Evolutionary conservation across 2,888 invertebrate species (phyloP).

Genomic region (Criorhina ranunculi): DNA sequence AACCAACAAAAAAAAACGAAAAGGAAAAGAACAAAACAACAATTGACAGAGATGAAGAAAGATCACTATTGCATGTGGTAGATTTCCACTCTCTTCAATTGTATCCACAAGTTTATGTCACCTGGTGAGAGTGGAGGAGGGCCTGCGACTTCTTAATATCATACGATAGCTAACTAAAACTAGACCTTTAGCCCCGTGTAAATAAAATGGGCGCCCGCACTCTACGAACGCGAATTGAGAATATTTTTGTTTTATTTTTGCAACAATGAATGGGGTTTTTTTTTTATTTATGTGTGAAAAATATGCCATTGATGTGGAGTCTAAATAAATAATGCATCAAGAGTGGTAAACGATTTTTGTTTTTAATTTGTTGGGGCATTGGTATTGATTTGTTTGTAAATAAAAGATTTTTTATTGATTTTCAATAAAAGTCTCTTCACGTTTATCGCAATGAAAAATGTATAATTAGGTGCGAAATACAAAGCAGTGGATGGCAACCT

Average conservation of each 20-base stretch:
- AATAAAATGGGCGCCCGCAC: constrained; percentile 40
- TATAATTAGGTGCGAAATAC: not conserved
- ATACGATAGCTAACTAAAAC: constrained; percentile 36
- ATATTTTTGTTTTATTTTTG: constrained; percentile 15
- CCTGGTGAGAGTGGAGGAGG: constrained; percentile 32
- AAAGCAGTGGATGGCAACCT: not conserved
- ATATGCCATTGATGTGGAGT: not conserved
- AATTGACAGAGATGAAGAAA: constrained; percentile 12
- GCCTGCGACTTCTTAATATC: not conserved
- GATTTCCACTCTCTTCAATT: constrained; percentile 14
- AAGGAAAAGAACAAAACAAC: constrained; percentile 11
- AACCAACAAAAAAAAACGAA: constrained; percentile 2
- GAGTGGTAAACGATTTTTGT: not conserved
- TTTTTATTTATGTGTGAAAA: constrained; percentile 16
- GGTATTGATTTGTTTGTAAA: constrained; percentile 41
- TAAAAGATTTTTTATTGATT: constrained; percentile 33
- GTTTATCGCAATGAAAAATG: not conserved
- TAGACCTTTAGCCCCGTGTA: constrained; percentile 32
- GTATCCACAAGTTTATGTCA: constrained; percentile 57
- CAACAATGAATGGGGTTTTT: constrained; percentile 13
- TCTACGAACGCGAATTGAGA: constrained; percentile 16
- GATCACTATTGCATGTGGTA: constrained; percentile 17
- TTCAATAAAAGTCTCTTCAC: constrained; percentile 29
- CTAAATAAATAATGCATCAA: not conserved
- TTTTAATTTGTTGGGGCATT: not conserved